A percentile compares a stretch with the other conserved stretches of the same genome.
phyloP scores from a whole-genome alignment of 2,113 vertebrate genomes.

The Prunella himalayana region DNA sequence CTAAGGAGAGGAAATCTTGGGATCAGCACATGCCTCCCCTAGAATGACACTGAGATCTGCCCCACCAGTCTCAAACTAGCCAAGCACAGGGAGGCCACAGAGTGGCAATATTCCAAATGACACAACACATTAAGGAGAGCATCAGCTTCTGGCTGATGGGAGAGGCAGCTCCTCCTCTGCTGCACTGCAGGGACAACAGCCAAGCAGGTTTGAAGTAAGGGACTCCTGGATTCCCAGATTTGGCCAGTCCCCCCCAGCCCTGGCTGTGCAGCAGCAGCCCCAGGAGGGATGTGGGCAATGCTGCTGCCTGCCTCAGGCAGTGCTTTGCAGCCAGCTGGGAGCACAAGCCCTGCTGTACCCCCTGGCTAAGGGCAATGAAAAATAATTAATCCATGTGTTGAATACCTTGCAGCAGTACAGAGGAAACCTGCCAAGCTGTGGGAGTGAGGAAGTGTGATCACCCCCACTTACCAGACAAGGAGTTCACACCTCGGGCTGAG shows the following conservation, averaged over 20 bases:
- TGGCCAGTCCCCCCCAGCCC: accelerated
- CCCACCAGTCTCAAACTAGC: background rate
- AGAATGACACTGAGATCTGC: background rate
- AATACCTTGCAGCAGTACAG: background rate
- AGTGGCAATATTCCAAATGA: background rate
- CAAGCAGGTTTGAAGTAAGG: background rate
- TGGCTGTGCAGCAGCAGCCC: background rate
- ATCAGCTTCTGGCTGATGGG: background rate
- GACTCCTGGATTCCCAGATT: background rate
- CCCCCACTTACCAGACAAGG: background rate
- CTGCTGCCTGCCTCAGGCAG: accelerated
- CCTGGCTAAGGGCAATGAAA: background rate
- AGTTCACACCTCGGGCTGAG: background rate
- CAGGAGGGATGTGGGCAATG: accelerated
- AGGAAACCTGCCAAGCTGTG: background rate
- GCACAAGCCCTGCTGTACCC: background rate
- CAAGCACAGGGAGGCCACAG: background rate
- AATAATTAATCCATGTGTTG: background rate
- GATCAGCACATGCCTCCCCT: background rate
- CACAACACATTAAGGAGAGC: background rate
- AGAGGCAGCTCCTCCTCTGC: background rate
- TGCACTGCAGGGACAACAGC: background rate
- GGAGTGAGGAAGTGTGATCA: background rate
- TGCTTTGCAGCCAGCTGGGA: background rate
- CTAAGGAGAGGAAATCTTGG: background rate